Evolutionary conservation across 2,888 invertebrate genomes (phyloP).

Genomic region (Nipponacmea schrenckii): DNA sequence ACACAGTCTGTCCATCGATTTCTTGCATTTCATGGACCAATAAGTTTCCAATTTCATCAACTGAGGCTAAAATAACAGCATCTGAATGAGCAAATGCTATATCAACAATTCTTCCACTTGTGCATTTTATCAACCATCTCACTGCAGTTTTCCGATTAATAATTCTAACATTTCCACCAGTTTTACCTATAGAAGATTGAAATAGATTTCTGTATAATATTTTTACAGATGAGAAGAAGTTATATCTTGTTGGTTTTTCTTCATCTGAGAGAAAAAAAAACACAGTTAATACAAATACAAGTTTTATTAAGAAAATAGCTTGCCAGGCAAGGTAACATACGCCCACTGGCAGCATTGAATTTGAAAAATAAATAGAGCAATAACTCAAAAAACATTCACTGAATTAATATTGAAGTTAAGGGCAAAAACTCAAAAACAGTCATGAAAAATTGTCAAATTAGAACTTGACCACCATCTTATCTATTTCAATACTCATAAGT

Average conservation of each 20-base stretch:
- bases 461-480: too few species aligned
- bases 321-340: too few species aligned
- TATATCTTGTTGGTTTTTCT: not conserved
- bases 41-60: constrained; percentile 86
- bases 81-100: constrained; percentile 88
- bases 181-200: constrained; percentile 52
- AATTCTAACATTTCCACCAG: constrained; percentile 80
- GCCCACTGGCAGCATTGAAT: too few species aligned
- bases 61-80: constrained; percentile 83
- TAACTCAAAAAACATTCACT: too few species aligned
- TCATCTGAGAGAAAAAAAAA: constrained; percentile 5
- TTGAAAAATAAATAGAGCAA: too few species aligned
- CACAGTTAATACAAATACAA: not conserved
- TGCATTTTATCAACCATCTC: constrained; percentile 85
- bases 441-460: too few species aligned
- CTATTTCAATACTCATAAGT: too few species aligned
- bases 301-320: too few species aligned
- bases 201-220: not conserved
- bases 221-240: not conserved
- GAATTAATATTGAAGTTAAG: too few species aligned
- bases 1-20: constrained; percentile 57
- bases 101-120: constrained; percentile 89
- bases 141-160: constrained; percentile 81
- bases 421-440: too few species aligned
- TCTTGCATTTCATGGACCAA: constrained; percentile 73